phyloP scores from a whole-genome alignment of 2,888 invertebrate genomes.

The Merodon equestris region DNA sequence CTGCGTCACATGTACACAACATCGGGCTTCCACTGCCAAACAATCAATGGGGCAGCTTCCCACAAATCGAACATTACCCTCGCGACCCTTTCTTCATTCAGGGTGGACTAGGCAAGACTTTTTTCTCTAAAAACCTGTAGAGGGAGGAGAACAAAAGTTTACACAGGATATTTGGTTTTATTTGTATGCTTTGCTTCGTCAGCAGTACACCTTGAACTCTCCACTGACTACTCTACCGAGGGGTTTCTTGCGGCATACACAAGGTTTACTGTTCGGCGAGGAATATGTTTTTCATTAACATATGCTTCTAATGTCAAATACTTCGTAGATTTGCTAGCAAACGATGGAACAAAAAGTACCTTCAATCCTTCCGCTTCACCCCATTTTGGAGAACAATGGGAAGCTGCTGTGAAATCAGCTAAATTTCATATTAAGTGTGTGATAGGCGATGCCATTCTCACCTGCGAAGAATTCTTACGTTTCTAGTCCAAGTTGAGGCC shows the following conservation, averaged over 20 bases:
- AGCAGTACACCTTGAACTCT: conserved; percentile 19
- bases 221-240: conserved; percentile 21
- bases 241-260: conserved; percentile 15
- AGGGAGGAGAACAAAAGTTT: conserved; percentile 8
- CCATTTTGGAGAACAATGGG: conserved; percentile 9
- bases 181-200: conserved; percentile 24
- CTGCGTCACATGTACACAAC: conserved; percentile 20
- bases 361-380: background rate
- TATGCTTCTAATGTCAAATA: too few relatives aligned
- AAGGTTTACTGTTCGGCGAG: conserved; percentile 7
- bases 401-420: conserved; percentile 5
- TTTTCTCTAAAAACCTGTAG: conserved; percentile 19
- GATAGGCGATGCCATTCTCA: background rate
- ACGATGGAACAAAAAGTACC: too few relatives aligned
- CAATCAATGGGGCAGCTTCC: conserved; percentile 34
- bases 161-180: conserved; percentile 15
- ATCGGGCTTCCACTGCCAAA: conserved; percentile 12
- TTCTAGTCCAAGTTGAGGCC: conserved; percentile 5
- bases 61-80: conserved; percentile 10
- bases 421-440: conserved; percentile 13
- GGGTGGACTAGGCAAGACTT: conserved; percentile 20
- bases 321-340: too few relatives aligned
- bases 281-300: conserved; percentile 8
- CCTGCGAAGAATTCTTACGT: conserved; percentile 8
- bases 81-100: conserved; percentile 25